phyloP scores from a whole-genome alignment of 2,888 invertebrate genomes.

The Drosophila putrida region DNA sequence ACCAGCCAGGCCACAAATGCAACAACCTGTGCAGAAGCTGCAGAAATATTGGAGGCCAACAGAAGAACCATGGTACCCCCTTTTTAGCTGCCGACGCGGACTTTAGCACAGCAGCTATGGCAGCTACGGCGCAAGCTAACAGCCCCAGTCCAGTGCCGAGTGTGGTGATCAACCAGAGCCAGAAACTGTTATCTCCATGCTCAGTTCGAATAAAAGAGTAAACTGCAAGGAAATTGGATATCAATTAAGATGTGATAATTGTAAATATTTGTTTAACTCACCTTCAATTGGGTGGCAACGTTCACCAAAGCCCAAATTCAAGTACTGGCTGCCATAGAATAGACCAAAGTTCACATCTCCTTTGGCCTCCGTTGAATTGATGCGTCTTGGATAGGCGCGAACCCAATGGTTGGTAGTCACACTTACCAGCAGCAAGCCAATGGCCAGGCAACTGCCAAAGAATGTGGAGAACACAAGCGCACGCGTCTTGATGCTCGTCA shows the following conservation, averaged over 20 bases:
- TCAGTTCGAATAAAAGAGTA: slow-evolving; percentile 82
- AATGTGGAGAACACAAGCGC: slow-evolving; percentile 92
- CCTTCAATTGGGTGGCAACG: slow-evolving; percentile 91
- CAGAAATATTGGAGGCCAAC: slow-evolving; percentile 83
- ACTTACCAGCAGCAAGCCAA: slow-evolving; percentile 90
- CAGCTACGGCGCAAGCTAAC: slow-evolving; percentile 84
- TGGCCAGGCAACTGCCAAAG: slow-evolving; percentile 90
- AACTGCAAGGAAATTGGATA: slow-evolving; percentile 61
- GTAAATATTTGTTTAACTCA: slow-evolving; percentile 84
- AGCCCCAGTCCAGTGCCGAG: slow-evolving; percentile 84
- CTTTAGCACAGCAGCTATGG: slow-evolving; percentile 84
- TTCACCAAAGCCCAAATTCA: slow-evolving; percentile 93
- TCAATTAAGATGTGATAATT: not conserved
- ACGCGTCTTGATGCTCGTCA: slow-evolving; percentile 89
- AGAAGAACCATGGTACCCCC: slow-evolving; percentile 83
- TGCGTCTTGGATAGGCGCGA: slow-evolving; percentile 88
- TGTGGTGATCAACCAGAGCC: slow-evolving; percentile 84
- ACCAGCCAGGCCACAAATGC: slow-evolving; percentile 93
- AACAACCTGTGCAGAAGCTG: slow-evolving; percentile 91
- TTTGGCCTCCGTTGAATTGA: slow-evolving; percentile 86
- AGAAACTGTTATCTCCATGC: slow-evolving; percentile 83
- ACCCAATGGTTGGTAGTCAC: slow-evolving; percentile 93
- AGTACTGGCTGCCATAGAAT: slow-evolving; percentile 93
- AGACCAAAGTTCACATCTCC: slow-evolving; percentile 94
- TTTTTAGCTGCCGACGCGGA: slow-evolving; percentile 84